phyloP scores from a whole-genome alignment of 2,113 vertebrate species.

The Epinephelus fuscoguttatus region DNA sequence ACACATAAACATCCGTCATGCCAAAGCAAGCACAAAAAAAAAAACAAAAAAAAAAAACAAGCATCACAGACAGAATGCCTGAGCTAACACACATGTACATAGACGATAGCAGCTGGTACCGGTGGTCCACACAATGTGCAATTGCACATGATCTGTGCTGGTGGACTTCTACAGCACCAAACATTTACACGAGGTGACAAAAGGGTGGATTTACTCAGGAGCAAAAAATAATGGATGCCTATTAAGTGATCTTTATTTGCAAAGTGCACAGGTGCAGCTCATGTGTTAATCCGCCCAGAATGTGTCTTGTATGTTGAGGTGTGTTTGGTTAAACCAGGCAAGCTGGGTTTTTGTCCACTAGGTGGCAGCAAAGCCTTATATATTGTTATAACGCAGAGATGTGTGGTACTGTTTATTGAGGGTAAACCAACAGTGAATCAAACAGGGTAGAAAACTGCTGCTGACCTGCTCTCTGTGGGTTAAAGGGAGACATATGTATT shows the following conservation, averaged over 20 bases:
- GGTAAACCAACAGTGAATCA: not conserved
- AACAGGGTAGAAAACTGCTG: conserved; percentile 41
- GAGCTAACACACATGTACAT: conserved; percentile 5
- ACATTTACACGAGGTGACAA: conserved; percentile 4
- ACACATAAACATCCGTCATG: conserved; percentile 38
- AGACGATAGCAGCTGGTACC: not conserved
- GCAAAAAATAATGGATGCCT: not conserved
- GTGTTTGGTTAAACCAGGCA: not conserved
- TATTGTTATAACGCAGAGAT: not conserved
- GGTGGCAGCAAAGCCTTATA: conserved; percentile 58
- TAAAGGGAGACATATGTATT: not conserved
- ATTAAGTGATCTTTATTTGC: not conserved
- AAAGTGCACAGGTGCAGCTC: conserved; percentile 6
- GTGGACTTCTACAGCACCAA: not conserved
- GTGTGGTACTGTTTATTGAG: not conserved
- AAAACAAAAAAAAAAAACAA: not conserved
- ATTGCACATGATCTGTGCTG: not conserved
- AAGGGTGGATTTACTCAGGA: conserved; percentile 39
- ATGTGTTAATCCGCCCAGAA: conserved; percentile 38
- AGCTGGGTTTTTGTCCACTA: conserved; percentile 35
- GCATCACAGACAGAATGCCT: not conserved
- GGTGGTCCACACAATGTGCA: not conserved
- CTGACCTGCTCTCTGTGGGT: conserved; percentile 9
- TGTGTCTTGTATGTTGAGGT: conserved; percentile 7
- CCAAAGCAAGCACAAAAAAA: conserved; percentile 43